Conservation (phyloP, 92 coral and sea anemone genomes). For the Pocillopora grandis region DNA sequence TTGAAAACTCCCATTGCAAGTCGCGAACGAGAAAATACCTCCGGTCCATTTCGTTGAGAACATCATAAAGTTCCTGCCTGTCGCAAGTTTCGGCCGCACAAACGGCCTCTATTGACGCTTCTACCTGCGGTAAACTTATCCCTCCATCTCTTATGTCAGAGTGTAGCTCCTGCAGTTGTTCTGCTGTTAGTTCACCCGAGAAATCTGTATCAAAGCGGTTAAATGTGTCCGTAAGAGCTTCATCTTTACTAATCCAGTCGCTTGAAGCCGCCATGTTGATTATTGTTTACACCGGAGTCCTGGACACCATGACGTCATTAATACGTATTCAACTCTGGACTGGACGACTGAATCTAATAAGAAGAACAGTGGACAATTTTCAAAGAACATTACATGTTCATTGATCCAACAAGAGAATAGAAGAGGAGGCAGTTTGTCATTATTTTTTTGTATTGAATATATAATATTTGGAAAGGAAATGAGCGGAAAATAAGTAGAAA, state of each 20-base stretch:
- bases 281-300: slow-evolving; percentile 42
- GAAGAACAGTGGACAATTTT: neutral
- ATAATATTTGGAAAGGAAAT: too few species aligned
- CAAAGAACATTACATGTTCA: neutral
- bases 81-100: slow-evolving; percentile 97
- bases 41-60: slow-evolving; percentile 97
- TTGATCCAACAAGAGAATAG: too few species aligned
- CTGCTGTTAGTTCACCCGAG: slow-evolving; percentile 86
- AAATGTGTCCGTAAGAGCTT: slow-evolving; percentile 71
- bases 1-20: slow-evolving; percentile 95
- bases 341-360: too few species aligned
- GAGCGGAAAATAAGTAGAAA: too few species aligned
- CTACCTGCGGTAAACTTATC: slow-evolving; percentile 82
- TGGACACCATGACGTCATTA: slow-evolving; percentile 61
- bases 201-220: slow-evolving; percentile 76
- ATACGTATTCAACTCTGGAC: neutral
- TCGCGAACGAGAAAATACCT: slow-evolving; percentile 90
- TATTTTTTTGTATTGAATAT: too few species aligned
- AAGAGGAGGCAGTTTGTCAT: too few species aligned
- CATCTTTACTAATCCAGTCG: slow-evolving; percentile 85
- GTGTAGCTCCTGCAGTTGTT: slow-evolving; percentile 79
- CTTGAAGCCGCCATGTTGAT: slow-evolving; percentile 86
- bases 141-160: slow-evolving; percentile 88
- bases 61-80: slow-evolving; percentile 83
- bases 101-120: slow-evolving; percentile 81